Evolutionary conservation across 1,140 invertebrate species (phyloP).

Genomic region (Asbolus verrucosus): DNA sequence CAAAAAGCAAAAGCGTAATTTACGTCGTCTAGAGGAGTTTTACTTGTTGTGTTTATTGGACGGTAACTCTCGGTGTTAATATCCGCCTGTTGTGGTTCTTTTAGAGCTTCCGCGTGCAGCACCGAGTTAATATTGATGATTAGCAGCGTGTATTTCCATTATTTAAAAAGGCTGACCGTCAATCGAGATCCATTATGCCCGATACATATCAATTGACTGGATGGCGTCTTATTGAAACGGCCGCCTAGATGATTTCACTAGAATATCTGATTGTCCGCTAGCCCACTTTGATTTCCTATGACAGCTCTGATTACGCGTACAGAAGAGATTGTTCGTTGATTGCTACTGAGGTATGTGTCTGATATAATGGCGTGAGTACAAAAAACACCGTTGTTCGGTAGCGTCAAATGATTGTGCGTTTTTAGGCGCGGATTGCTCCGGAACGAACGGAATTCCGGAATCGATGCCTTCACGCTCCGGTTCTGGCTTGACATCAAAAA

Average conservation of each 20-base stretch:
- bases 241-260: slow-evolving; percentile 36
- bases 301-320: slow-evolving; percentile 34
- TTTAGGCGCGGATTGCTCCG: background rate
- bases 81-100: slow-evolving; percentile 8
- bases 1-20: slow-evolving; percentile 31
- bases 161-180: slow-evolving; percentile 45
- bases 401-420: slow-evolving; percentile 26
- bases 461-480: too few relatives aligned
- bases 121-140: slow-evolving; percentile 30
- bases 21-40: slow-evolving; percentile 9
- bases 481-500: too few relatives aligned
- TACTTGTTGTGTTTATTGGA: slow-evolving; percentile 18
- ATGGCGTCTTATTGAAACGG: slow-evolving; percentile 43
- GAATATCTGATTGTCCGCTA: slow-evolving; percentile 21
- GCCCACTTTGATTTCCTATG: slow-evolving; percentile 20
- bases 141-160: slow-evolving; percentile 40
- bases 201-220: slow-evolving; percentile 44
- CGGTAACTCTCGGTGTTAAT: slow-evolving; percentile 29
- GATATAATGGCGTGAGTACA: slow-evolving; percentile 6
- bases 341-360: slow-evolving; percentile 40
- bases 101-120: background rate
- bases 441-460: too few relatives aligned
- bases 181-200: slow-evolving; percentile 44
- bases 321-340: slow-evolving; percentile 36
- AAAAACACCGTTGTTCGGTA: slow-evolving; percentile 20